These are phyloP conservation scores for Grus americana DNA, from an alignment of 2,113 vertebrate genomes.

Conservation along the genomic window DNA sequence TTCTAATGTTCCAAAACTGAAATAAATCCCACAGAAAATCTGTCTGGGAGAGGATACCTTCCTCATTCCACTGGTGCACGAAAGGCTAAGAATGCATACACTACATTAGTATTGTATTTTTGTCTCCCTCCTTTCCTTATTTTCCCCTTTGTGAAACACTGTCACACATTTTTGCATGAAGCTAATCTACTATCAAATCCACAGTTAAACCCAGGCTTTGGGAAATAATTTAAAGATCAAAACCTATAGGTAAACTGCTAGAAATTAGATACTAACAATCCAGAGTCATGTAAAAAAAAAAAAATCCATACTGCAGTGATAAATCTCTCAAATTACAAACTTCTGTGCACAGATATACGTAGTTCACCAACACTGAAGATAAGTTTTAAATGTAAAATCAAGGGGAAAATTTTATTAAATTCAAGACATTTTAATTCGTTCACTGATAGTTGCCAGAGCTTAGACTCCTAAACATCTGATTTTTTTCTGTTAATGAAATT, in stretches of 20 bases:
- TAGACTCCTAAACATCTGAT: neutral
- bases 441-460: neutral
- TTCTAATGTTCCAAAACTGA: neutral
- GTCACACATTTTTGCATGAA: neutral
- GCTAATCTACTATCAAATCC: neutral
- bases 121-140: neutral
- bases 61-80: neutral
- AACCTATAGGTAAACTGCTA: neutral
- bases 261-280: neutral
- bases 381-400: neutral
- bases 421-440: neutral
- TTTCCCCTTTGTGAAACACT: neutral
- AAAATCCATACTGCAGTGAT: neutral
- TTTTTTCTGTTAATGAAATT: neutral
- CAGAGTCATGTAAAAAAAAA: neutral
- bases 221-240: neutral
- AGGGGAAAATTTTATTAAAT: neutral
- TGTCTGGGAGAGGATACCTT: neutral
- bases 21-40: neutral
- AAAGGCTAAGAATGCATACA: neutral
- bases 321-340: neutral
- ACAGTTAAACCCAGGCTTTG: neutral
- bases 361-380: neutral
- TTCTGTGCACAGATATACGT: neutral
- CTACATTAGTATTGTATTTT: neutral